Percentiles rank a stretch among this genome's conserved stretches.
Evolutionary conservation across 2,113 vertebrate genomes (phyloP).

Genomic region (Phainopepla nitens): DNA sequence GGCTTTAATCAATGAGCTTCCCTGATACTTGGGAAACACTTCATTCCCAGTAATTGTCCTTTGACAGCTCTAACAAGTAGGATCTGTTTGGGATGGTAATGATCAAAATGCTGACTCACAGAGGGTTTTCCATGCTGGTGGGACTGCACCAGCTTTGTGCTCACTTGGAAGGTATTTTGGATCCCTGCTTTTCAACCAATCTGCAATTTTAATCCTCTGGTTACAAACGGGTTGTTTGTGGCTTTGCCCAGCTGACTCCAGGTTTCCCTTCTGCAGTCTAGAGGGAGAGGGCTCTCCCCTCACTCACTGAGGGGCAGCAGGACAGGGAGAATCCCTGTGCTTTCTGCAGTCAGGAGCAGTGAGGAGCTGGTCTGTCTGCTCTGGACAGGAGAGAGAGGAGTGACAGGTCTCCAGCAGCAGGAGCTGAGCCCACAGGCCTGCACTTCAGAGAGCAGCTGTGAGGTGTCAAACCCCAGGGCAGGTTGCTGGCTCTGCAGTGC

Average conservation of each 20-base stretch:
- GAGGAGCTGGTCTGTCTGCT: neutral
- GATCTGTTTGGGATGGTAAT: slow-evolving; percentile 11
- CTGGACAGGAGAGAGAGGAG: neutral
- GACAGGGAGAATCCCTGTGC: neutral
- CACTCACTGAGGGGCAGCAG: neutral
- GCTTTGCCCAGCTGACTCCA: slow-evolving; percentile 52
- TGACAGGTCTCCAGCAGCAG: neutral
- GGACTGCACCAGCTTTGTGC: slow-evolving; percentile 1
- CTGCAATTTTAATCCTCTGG: slow-evolving; percentile 50
- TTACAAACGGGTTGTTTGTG: slow-evolving; percentile 33
- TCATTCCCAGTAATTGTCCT: slow-evolving; percentile 16
- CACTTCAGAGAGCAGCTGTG: neutral
- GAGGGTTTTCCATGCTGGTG: slow-evolving; percentile 11
- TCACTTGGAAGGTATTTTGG: slow-evolving; percentile 64
- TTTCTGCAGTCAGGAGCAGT: neutral
- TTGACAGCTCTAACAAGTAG: slow-evolving; percentile 9
- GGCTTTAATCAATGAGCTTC: neutral
- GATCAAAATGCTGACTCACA: slow-evolving; percentile 56
- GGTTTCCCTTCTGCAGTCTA: slow-evolving; percentile 40
- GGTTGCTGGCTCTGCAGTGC: neutral
- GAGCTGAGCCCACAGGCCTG: neutral
- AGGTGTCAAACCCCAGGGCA: neutral
- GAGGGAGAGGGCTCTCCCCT: neutral
- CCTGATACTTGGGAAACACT: neutral
- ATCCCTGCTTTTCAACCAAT: slow-evolving; percentile 55